Percentiles rank a stretch among this genome's conserved stretches.
These are phyloP conservation scores for Eremophila alpestris DNA, from an alignment of 2,797 vertebrate species.

Conservation along the genomic window DNA sequence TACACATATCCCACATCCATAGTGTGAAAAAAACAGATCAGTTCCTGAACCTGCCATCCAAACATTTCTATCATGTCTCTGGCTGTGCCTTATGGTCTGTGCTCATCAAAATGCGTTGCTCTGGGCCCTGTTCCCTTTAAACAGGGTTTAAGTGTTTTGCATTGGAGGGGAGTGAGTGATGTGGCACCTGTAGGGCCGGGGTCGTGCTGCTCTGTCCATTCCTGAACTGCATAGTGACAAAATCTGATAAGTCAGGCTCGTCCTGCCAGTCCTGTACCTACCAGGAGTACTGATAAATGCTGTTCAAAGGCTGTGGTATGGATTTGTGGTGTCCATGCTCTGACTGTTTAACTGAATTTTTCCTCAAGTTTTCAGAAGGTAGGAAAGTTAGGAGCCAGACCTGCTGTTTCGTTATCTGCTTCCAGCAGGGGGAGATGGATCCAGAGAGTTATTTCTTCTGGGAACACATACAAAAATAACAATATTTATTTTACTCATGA, in stretches of 20 bases:
- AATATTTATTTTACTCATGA: constrained; percentile 17
- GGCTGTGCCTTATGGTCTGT: not conserved
- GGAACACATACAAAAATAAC: constrained; percentile 8
- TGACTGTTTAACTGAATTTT: not conserved
- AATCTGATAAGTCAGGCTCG: not conserved
- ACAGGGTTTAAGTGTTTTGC: not conserved
- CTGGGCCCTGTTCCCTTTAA: not conserved
- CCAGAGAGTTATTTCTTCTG: constrained; percentile 63
- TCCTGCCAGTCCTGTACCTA: not conserved
- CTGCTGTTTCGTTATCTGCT: constrained; percentile 33
- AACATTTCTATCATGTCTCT: not conserved
- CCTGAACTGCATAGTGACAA: not conserved
- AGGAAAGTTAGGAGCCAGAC: not conserved
- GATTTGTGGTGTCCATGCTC: not conserved
- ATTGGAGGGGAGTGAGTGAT: not conserved
- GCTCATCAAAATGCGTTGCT: not conserved
- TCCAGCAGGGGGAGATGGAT: constrained; percentile 79
- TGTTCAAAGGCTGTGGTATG: not conserved
- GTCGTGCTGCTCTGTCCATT: not conserved
- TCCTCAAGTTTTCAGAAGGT: not conserved
- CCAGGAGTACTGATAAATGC: not conserved
- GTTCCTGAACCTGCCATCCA: not conserved
- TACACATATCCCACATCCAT: rapidly evolving
- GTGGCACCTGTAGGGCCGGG: not conserved
- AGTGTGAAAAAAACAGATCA: rapidly evolving